Percentiles rank a stretch among this genome's conserved stretches.
These are phyloP conservation scores for Furcifer pardalis DNA, from an alignment of 2,797 vertebrate genomes.

Conservation along the genomic window DNA sequence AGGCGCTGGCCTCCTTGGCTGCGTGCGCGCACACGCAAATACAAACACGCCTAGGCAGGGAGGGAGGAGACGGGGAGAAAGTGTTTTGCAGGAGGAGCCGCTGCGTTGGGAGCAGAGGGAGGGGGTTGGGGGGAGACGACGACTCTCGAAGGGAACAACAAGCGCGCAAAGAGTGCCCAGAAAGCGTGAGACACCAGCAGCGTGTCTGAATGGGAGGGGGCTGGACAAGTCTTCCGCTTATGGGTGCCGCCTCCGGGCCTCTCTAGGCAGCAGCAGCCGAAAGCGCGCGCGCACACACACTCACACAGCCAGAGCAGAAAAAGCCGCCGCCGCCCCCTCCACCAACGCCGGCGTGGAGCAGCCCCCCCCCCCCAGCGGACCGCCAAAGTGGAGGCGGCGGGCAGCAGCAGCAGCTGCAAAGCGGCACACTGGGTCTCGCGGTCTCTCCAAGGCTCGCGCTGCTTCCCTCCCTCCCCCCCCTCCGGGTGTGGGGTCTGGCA, in stretches of 20 bases:
- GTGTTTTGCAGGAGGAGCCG: constrained; percentile 31
- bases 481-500: constrained; percentile 45
- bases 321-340: too few species aligned
- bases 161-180: constrained; percentile 17
- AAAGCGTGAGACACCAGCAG: too few species aligned
- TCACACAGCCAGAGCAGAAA: too few species aligned
- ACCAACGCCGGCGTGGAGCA: too few species aligned
- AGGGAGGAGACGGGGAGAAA: too few species aligned
- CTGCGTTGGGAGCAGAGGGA: background rate
- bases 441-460: constrained; percentile 73
- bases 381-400: constrained; percentile 6
- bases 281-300: too few species aligned
- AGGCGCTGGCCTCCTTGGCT: constrained; percentile 9
- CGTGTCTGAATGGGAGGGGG: constrained; percentile 64
- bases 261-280: background rate
- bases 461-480: constrained; percentile 54
- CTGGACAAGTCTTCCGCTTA: constrained; percentile 81
- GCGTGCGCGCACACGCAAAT: background rate
- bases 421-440: constrained; percentile 71
- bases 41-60: constrained; percentile 23
- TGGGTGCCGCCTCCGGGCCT: constrained; percentile 18
- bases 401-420: constrained; percentile 53
- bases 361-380: too few species aligned
- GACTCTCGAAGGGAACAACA: constrained; percentile 74
- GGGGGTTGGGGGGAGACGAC: background rate